Evolutionary conservation across 2,113 vertebrate genomes (phyloP).

Genomic region (Scopus umbretta): DNA sequence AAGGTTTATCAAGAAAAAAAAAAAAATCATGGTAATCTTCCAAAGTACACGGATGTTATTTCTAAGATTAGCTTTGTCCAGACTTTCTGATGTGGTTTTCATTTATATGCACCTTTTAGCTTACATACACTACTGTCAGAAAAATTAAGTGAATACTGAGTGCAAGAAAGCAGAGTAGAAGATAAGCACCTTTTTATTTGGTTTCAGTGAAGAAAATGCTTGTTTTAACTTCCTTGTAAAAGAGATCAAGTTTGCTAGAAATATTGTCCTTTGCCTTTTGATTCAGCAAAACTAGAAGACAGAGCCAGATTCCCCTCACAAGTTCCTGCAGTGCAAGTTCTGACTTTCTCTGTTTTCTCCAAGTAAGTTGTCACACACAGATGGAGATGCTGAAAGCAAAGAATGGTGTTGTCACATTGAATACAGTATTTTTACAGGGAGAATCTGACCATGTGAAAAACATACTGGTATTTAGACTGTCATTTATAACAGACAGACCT

Average conservation of each 20-base stretch:
- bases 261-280: neutral
- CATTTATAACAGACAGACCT: neutral
- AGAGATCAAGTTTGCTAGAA: neutral
- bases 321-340: neutral
- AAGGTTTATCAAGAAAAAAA: neutral
- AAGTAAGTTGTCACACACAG: neutral
- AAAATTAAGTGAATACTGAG: neutral
- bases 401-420: neutral
- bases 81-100: neutral
- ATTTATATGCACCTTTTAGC: neutral
- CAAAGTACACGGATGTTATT: neutral
- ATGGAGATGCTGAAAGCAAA: neutral
- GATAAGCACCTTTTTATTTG: neutral
- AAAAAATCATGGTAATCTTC: neutral
- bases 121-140: neutral
- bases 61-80: neutral
- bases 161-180: neutral
- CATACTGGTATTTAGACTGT: neutral
- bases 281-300: neutral
- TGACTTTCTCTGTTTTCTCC: neutral
- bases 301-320: neutral
- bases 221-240: neutral
- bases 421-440: neutral
- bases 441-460: neutral
- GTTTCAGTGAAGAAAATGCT: neutral